phyloP scores from a whole-genome alignment of 2,113 vertebrate species.

The Vombatus ursinus region DNA sequence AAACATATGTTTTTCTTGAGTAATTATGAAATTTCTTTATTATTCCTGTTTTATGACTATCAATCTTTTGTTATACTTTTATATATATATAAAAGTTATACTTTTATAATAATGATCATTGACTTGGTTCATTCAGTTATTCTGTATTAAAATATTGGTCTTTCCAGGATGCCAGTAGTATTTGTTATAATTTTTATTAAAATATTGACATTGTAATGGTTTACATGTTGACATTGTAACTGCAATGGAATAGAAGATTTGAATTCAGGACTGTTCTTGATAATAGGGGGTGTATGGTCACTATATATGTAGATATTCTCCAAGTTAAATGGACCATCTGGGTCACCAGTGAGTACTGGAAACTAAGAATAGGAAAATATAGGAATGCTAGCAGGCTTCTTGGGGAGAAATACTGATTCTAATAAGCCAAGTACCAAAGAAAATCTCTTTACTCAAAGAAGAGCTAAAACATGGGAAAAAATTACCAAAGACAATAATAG shows the following conservation, averaged over 20 bases:
- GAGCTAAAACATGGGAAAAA: neutral
- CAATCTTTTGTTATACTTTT: neutral
- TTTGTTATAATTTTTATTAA: neutral
- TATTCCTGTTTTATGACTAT: neutral
- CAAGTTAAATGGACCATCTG: neutral
- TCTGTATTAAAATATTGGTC: neutral
- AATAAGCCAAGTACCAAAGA: neutral
- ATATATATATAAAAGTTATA: no score
- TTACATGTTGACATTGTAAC: neutral
- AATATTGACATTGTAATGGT: neutral
- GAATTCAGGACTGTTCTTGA: neutral
- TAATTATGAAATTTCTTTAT: neutral
- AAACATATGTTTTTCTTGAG: neutral
- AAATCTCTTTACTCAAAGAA: conserved; percentile 40
- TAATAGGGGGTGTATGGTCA: neutral
- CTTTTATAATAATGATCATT: neutral
- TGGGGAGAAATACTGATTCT: neutral
- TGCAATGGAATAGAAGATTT: neutral
- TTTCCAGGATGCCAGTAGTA: neutral
- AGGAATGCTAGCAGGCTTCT: neutral
- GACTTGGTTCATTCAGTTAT: neutral
- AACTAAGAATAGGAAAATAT: neutral
- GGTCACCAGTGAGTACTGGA: neutral
- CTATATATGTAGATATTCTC: neutral
- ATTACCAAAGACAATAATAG: conserved; percentile 9